phyloP scores from a whole-genome alignment of 2,888 invertebrate genomes.

The Ptilodon capucinus region DNA sequence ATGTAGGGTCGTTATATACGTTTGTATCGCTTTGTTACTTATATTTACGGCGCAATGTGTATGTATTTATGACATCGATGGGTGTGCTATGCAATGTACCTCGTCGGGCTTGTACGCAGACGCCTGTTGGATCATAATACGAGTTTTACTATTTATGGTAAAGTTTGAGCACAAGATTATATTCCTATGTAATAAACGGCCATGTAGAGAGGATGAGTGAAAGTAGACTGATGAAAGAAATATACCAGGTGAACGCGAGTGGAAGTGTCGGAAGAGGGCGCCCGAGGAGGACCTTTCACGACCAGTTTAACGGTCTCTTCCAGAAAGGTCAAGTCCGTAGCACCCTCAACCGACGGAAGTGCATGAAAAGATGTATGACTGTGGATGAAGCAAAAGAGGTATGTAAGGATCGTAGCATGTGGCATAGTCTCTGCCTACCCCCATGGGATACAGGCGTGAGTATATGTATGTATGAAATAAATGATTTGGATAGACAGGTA shows the following conservation, averaged over 20 bases:
- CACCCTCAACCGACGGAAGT: no score
- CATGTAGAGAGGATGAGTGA: background rate
- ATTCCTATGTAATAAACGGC: background rate
- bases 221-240: background rate
- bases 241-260: background rate
- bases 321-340: no score
- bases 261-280: no score
- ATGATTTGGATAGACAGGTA: no score
- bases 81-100: slow-evolving; percentile 52
- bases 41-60: slow-evolving; percentile 73
- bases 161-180: background rate
- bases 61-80: slow-evolving; percentile 75
- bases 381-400: no score
- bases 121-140: slow-evolving; percentile 69
- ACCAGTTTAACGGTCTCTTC: no score
- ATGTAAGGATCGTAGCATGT: no score
- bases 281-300: no score
- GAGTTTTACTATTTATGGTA: slow-evolving; percentile 23
- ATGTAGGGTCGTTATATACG: slow-evolving; percentile 77
- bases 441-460: no score
- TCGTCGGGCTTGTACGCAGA: slow-evolving; percentile 59
- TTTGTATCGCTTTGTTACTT: slow-evolving; percentile 79
- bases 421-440: no score
- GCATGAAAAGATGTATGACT: no score
- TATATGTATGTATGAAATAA: no score